Evolutionary conservation across 1,140 invertebrate genomes (phyloP).

Genomic region (Oryctes rhinoceros): DNA sequence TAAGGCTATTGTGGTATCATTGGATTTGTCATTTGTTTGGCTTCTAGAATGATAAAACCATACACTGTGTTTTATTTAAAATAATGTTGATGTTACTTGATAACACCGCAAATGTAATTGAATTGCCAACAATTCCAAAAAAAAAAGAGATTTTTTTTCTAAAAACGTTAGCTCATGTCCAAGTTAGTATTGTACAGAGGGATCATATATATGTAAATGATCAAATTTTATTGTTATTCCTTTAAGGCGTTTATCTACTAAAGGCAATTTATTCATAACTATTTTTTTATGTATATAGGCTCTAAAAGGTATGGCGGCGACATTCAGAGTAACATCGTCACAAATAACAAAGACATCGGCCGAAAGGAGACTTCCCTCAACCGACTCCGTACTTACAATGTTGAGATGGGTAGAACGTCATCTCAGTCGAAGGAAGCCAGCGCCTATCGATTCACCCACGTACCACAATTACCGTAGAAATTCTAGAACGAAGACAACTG

Average conservation of each 20-base stretch:
- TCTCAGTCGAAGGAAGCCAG: conserved; percentile 77
- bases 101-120: too few relatives aligned
- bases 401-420: conserved; percentile 89
- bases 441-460: conserved; percentile 61
- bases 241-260: background rate
- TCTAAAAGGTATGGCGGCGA: conserved; percentile 88
- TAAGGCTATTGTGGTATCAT: too few relatives aligned
- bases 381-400: conserved; percentile 88
- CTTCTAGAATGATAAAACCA: too few relatives aligned
- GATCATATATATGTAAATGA: too few relatives aligned
- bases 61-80: too few relatives aligned
- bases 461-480: conserved; percentile 63
- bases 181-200: too few relatives aligned
- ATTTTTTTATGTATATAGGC: conserved; percentile 65
- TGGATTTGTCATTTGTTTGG: too few relatives aligned
- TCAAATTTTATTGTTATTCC: too few relatives aligned
- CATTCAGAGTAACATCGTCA: conserved; percentile 86
- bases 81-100: too few relatives aligned
- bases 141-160: too few relatives aligned
- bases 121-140: too few relatives aligned
- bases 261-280: background rate
- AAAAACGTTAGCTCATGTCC: too few relatives aligned
- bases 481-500: conserved; percentile 64
- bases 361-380: conserved; percentile 83
- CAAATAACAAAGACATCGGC: conserved; percentile 87